Evolutionary conservation across 1,140 invertebrate species (phyloP), one percentile per base, ranked within the genome.

Genomic region (Drosophila ohnishii): DNA sequence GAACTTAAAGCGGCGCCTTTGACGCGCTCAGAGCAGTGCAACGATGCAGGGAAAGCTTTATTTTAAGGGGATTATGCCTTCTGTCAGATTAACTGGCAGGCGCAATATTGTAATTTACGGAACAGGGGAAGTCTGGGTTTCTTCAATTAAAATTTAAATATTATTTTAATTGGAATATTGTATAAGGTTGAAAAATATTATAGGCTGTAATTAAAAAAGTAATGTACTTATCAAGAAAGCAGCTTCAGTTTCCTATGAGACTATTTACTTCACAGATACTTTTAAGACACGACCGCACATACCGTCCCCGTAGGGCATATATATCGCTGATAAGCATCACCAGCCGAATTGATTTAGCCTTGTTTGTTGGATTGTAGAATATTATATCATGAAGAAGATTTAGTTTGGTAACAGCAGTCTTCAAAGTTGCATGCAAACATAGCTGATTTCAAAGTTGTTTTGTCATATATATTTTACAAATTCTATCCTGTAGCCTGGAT

Each of bases 1-100:
- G 81, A 74, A 75, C 50, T 53, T 65, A 66, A 85, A 69, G 42
- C 57, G 72, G 19, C 37, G 62, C 47, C 58, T 50, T 66, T 34
- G 40, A 13, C 40, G 40, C 40, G 28, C 19, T 37, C 25, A 28
- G 10, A 28, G 10, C 16, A n/a, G 35, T 40, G 64, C 67, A 59
- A n/a, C 65, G 67, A 70, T 69, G 61, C 65, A 69, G 61, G 37
- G 47, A 69, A 53, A 69, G 30, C 47, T 22, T 44, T 71, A 56
- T 28, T 35, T 53, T 53, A 35, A 35, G 34, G 67, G 64, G 67
- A 71, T 71, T 71, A 71, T 28, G 66, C n/a, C 22, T 59, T 66
- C 34, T 22, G 25, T 11, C 11, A 58, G 67, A 58, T 71, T 71
- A 71, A 59, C 34, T 42, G 30, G 28, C 40, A 8, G n/a, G 28